phyloP scores from a whole-genome alignment of 2,888 invertebrate species.

The Aphrophora alni region DNA sequence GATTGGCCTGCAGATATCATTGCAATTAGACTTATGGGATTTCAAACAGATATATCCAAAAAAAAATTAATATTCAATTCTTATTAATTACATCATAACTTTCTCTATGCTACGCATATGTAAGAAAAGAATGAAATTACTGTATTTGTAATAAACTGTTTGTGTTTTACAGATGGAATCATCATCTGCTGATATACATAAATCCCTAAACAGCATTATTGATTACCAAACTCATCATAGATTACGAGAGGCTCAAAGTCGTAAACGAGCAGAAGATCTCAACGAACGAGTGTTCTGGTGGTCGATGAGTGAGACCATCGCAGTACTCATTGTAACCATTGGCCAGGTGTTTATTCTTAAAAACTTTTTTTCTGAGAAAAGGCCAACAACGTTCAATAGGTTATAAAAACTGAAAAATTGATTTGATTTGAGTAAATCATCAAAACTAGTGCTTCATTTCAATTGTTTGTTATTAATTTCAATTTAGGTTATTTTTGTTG shows the following conservation, averaged over 20 bases:
- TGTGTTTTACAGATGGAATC: conserved; percentile 88
- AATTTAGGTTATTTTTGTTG: background rate
- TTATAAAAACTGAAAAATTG: background rate
- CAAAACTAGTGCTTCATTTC: background rate
- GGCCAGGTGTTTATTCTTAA: conserved; percentile 90
- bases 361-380: conserved; percentile 82
- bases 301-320: conserved; percentile 88
- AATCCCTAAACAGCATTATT: conserved; percentile 83
- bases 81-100: no score
- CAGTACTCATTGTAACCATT: conserved; percentile 84
- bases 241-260: conserved; percentile 90
- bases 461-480: background rate
- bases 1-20: no score
- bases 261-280: conserved; percentile 95
- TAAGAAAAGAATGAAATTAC: no score
- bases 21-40: no score
- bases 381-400: background rate
- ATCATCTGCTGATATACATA: conserved; percentile 88
- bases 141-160: no score
- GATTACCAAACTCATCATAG: conserved; percentile 98
- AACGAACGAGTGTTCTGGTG: conserved; percentile 94
- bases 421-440: background rate
- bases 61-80: no score
- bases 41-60: no score
- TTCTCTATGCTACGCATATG: no score